Evolutionary conservation across 2,888 invertebrate species (phyloP).

Genomic region (Odontocerum albicorne): DNA sequence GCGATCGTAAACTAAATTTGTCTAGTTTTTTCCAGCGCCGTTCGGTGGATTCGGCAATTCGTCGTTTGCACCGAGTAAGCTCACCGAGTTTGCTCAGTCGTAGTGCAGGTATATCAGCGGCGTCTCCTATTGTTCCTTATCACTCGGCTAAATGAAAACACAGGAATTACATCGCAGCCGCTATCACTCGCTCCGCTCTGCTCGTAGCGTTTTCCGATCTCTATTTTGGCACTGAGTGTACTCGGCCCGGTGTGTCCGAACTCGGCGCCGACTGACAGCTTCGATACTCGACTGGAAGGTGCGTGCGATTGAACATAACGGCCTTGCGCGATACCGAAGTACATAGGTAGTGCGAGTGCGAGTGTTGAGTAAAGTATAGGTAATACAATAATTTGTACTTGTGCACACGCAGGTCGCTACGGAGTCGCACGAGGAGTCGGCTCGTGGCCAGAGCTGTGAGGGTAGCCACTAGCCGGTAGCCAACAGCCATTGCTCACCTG

Average conservation of each 20-base stretch:
- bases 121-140: too few relatives aligned
- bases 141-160: too few relatives aligned
- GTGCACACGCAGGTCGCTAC: background rate
- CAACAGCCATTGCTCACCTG: slow-evolving; percentile 52
- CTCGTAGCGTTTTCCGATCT: too few relatives aligned
- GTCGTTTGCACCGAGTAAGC: background rate
- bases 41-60: slow-evolving; percentile 4
- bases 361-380: background rate
- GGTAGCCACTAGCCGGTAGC: slow-evolving; percentile 12
- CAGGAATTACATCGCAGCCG: too few relatives aligned
- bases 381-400: background rate
- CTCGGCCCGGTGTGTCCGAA: too few relatives aligned
- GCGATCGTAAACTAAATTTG: background rate
- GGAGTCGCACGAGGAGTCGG: slow-evolving; percentile 18
- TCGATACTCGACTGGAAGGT: too few relatives aligned
- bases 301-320: too few relatives aligned
- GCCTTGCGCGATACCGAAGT: too few relatives aligned
- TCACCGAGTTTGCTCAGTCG: background rate
- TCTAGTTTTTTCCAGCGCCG: slow-evolving; percentile 2
- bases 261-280: too few relatives aligned
- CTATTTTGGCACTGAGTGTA: too few relatives aligned
- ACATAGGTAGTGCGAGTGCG: too few relatives aligned
- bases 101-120: background rate
- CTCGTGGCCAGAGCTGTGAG: slow-evolving; percentile 16
- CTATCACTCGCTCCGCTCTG: too few relatives aligned